Base-by-base conservation (phyloP, 2,113 vertebrate species). In the Epinephelus lanceolatus region DNA sequence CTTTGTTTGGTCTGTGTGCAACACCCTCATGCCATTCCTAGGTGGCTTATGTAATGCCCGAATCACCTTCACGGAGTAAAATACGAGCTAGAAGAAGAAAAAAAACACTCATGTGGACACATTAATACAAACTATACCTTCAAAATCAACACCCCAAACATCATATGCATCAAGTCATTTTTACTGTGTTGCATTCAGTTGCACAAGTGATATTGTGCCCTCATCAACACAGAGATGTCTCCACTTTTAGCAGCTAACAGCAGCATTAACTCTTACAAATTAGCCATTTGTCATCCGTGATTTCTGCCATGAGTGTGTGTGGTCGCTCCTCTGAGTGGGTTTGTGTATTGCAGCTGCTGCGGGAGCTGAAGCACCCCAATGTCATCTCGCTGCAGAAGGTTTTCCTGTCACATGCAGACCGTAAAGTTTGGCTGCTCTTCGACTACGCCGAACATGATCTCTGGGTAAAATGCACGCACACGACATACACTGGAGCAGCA, bases 301-400 rank as follows among this genome's bases (percentile, higher is more conserved):
- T 71, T 57, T 67, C 25, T 80, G 71, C 30, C 30, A 14, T 68
- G 25, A 57, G 67, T 51, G 45, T 84, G 57, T 76, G 57, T 74
- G 65, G 15, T 66, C 4, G 1, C 30, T 68, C 18, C 51, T 82
- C 81, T 91, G 21, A 83, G 12, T 37, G 52, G 1, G 10, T 92
- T 72, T 71, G 90, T 95, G 86, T 94, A 87, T 97, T 96, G 71
- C 95, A 99, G 98, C 95, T 99, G 94, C 96, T 99, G 78, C 96
- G 98, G 85, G 98, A 99, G 91, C 95, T 99, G 90, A 99, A 99
- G 94, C 98, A 99, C 92, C 98, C 98, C 80, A 99, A 99, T 79
- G 98, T 99, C 92, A 99, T 99, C 96, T 99, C 98, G 82, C 97
- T 99, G 95, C 98, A 99, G 90, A 99, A 99, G 90, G 98, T 99